These are phyloP conservation scores for Miichthys miiuy DNA, from an alignment of 2,797 vertebrate species.

Conservation along the genomic window DNA sequence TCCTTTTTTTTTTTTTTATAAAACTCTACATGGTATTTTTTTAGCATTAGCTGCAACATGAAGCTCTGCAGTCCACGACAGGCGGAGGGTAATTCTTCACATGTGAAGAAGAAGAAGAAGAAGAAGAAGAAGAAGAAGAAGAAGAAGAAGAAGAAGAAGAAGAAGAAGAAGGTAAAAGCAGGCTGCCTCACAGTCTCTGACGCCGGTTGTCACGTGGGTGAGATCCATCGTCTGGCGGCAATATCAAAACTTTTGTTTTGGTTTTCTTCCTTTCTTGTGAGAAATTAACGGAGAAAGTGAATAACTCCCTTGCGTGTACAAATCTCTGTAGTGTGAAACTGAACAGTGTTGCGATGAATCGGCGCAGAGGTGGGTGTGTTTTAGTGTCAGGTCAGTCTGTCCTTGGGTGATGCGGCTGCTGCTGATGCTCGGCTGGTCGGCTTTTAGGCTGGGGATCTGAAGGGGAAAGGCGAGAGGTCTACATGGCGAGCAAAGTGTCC, in stretches of 20 bases:
- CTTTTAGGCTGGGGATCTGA: slow-evolving; percentile 45
- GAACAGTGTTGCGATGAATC: slow-evolving; percentile 26
- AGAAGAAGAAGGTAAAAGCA: slow-evolving; percentile 2
- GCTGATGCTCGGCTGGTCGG: slow-evolving; percentile 60
- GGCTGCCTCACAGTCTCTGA: slow-evolving; percentile 42
- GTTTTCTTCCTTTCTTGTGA: slow-evolving; percentile 32
- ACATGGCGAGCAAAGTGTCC: slow-evolving; percentile 93
- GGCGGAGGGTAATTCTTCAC: slow-evolving; percentile 34
- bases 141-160: neutral
- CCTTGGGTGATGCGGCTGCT: slow-evolving; percentile 48
- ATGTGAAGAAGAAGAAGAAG: neutral
- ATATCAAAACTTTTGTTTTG: slow-evolving; percentile 28
- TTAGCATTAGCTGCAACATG: slow-evolving; percentile 63
- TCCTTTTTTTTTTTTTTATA: slow-evolving; percentile 28
- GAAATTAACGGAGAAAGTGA: slow-evolving; percentile 21
- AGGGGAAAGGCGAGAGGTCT: slow-evolving; percentile 57
- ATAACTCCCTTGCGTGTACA: slow-evolving; percentile 36
- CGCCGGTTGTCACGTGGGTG: slow-evolving; percentile 15
- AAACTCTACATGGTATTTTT: slow-evolving; percentile 30
- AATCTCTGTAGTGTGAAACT: slow-evolving; percentile 50
- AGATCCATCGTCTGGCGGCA: slow-evolving; percentile 14
- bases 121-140: neutral
- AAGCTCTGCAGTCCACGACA: slow-evolving; percentile 67
- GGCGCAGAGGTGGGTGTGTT: slow-evolving; percentile 34
- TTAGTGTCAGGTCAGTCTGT: slow-evolving; percentile 63